Evolutionary conservation across 2,113 vertebrate genomes (phyloP).

Genomic region (Sylvietta virens): DNA sequence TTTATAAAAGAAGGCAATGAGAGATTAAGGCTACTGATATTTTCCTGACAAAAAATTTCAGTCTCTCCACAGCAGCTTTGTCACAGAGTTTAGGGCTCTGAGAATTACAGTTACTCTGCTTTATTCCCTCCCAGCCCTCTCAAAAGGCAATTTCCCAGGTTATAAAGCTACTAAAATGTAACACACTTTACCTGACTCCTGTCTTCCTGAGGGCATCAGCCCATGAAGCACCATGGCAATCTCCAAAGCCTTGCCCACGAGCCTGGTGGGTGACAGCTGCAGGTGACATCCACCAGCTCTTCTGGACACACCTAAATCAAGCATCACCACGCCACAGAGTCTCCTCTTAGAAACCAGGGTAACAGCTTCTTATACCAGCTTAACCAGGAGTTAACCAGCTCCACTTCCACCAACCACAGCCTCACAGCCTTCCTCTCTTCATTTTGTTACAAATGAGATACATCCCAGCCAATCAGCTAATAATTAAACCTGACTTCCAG

Average conservation of each 20-base stretch:
- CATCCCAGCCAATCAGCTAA: background rate
- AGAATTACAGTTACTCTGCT: background rate
- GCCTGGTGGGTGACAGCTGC: background rate
- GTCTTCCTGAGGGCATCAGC: background rate
- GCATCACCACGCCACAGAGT: fast-evolving
- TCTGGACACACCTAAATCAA: fast-evolving
- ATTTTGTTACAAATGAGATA: background rate
- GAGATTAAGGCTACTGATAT: background rate
- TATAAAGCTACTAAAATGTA: background rate
- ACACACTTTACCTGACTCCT: background rate
- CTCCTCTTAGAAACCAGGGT: background rate
- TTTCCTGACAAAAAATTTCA: background rate
- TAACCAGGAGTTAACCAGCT: background rate
- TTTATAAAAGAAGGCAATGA: background rate
- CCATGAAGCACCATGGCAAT: background rate
- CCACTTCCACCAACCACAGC: background rate
- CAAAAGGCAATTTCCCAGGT: background rate
- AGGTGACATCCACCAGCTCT: background rate
- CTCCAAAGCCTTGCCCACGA: background rate
- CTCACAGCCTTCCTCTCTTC: background rate
- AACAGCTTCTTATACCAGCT: background rate
- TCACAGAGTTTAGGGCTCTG: background rate
- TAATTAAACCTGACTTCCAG: background rate
- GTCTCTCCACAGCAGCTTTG: background rate
- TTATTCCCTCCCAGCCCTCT: background rate